These are phyloP conservation scores for Adoxophyes honmai DNA, from an alignment of 1,140 invertebrate genomes.

Conservation along the genomic window DNA sequence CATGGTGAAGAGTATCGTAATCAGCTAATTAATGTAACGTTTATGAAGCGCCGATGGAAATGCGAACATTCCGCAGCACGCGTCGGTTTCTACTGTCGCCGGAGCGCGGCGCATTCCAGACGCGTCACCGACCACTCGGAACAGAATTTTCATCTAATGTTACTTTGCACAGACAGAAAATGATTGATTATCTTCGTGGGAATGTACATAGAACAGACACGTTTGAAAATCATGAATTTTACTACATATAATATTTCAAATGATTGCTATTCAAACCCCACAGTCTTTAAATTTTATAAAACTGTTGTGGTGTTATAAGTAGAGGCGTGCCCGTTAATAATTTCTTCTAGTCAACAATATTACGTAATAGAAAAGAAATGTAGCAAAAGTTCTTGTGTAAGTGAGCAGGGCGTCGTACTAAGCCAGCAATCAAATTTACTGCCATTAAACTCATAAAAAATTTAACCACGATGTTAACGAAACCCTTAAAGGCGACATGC, in stretches of 20 bases:
- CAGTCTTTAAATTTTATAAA: no score
- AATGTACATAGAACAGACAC: no score
- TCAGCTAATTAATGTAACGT: slow-evolving; percentile 13
- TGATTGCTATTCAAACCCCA: no score
- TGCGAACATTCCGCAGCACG: slow-evolving; percentile 40
- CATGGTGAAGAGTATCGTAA: neutral
- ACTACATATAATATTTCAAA: no score
- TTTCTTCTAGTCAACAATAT: no score
- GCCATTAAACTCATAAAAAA: slow-evolving; percentile 50
- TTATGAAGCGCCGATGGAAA: slow-evolving; percentile 22
- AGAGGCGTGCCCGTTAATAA: no score
- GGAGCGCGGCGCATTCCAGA: slow-evolving; percentile 57
- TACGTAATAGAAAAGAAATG: no score
- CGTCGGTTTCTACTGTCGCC: slow-evolving; percentile 54
- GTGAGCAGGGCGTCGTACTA: slow-evolving; percentile 22
- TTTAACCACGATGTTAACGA: slow-evolving; percentile 30
- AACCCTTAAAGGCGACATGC: slow-evolving; percentile 30
- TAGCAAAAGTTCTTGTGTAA: neutral
- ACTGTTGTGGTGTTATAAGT: no score
- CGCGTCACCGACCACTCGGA: slow-evolving; percentile 60
- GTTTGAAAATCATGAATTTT: no score
- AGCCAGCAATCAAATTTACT: slow-evolving; percentile 46
- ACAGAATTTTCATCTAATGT: slow-evolving; percentile 40
- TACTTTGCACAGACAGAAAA: no score
- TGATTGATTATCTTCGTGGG: no score